Base-by-base conservation (phyloP, 2,113 vertebrate species). In the Sialia sialis region DNA sequence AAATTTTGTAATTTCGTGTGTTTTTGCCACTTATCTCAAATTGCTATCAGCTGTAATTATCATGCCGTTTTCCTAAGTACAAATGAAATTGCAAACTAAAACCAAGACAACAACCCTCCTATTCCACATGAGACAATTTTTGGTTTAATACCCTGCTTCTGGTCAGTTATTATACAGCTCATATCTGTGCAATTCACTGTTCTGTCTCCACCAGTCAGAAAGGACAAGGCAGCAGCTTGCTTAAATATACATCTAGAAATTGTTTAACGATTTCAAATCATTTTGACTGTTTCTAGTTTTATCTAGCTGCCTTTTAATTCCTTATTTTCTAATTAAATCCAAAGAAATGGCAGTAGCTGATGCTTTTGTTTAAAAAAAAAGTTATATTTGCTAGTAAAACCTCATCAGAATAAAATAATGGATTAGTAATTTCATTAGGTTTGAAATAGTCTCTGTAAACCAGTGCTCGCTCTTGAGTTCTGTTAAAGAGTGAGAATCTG, bases 81-180 rank as follows among this genome's bases (percentile, higher is more conserved):
- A 59, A 90, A 89, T 78, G 39, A 91, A 87, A 94, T 89, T 64
- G n/a, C 64, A 74, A 81, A 34, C 78, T 86, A 32, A 84, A 85
- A n/a, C 11, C 27, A 67, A 70, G 67, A 39, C 26, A 89, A 46
- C 12, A 58, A 39, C 16, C 13, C 23, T 89, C 13, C 43, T 52
- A 11, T 79, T 72, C 27, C 59, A 43, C 29, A 13, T 41, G 44
- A 91, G 43, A 19, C 30, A 73, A 56, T 44, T 91, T 84, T 51
- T 82, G 2, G 5, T 91, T 66, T 55, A 85, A 82, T 43, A 54
- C 5, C 2, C 13, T 73, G 34, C 55, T 79, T 84, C 63, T 48
- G 39, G 32, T 74, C 36, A 11, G 30, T 80, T 80, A 54, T 68
- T 89, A 13, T 2, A 32, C 13, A 44, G 25, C 51, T 63, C 4